Conservation (phyloP, 2,113 vertebrate species). For the Diadophis punctatus region DNA sequence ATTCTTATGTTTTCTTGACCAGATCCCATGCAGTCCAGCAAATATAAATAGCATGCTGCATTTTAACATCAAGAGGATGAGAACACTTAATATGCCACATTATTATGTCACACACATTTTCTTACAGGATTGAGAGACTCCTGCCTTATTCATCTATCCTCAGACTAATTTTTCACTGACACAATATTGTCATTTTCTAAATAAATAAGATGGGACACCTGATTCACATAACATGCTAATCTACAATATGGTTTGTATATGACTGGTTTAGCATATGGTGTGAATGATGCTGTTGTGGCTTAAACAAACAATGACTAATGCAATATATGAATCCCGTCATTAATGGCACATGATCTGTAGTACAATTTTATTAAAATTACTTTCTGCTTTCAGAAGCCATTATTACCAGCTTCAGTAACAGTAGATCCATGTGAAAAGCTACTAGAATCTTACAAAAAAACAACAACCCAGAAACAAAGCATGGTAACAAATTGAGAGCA, state of each 20-base stretch:
- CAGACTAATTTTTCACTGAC: neutral
- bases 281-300: neutral
- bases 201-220: neutral
- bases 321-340: neutral
- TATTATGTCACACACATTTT: neutral
- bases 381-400: neutral
- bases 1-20: neutral
- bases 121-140: neutral
- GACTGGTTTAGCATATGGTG: neutral
- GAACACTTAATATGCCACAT: neutral
- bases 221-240: neutral
- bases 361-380: neutral
- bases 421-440: accelerated
- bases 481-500: accelerated
- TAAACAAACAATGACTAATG: neutral
- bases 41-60: neutral
- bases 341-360: neutral
- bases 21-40: neutral
- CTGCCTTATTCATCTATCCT: neutral
- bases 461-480: neutral
- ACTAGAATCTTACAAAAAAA: neutral
- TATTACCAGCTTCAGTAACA: neutral
- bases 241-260: neutral
- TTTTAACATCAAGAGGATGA: neutral
- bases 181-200: neutral